Base-by-base conservation (phyloP, 2,113 vertebrate species). In the Megalops atlanticus region DNA sequence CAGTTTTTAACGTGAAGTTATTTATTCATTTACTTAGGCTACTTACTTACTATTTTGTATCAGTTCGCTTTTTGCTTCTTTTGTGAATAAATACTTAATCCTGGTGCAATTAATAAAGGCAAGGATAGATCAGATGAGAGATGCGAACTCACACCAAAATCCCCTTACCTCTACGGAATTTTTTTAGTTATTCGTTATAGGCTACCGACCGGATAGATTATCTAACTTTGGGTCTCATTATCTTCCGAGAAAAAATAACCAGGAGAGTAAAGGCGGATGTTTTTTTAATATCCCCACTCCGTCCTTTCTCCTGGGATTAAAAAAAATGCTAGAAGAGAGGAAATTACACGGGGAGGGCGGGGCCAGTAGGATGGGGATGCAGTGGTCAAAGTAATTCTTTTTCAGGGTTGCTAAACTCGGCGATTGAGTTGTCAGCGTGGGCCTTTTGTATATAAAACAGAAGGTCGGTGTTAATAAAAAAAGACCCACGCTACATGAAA, bases 341-440 rank as follows among this genome's bases (percentile, higher is more conserved):
- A 81, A 76, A 78, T 81, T 38, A 80, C 68, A 27, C 36, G 45
- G 24, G 45, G 75, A 81, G 79, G 78, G 78, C 79, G 81, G 52
- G 71, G 78, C 52, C 39, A 47, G n/a, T n/a, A n/a, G n/a, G n/a
- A n/a, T n/a, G 58, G 47, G 49, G 40, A 45, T 64, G 49, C 52
- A 81, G 72, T 78, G 76, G 76, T 84, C 49, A 80, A 78, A 78
- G 77, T 80, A 41, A 40, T 68, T 80, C 79, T 70, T 84, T n/a
- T 86, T 84, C 83, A 82, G 78, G 64, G 27, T 47, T 47, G 78
- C 54, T 81, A 79, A 86, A 77, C 83, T 80, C 58, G 40, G 75
- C 40, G 78, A 86, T 79, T 82, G 85, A 81, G 64, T 73, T 77
- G 81, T 81, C 86, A 88, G 83, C 83, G 52, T 81, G 86, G 49